Evolutionary conservation across 2,797 vertebrate species (phyloP).

Genomic region (Neopelma chrysocephalum): DNA sequence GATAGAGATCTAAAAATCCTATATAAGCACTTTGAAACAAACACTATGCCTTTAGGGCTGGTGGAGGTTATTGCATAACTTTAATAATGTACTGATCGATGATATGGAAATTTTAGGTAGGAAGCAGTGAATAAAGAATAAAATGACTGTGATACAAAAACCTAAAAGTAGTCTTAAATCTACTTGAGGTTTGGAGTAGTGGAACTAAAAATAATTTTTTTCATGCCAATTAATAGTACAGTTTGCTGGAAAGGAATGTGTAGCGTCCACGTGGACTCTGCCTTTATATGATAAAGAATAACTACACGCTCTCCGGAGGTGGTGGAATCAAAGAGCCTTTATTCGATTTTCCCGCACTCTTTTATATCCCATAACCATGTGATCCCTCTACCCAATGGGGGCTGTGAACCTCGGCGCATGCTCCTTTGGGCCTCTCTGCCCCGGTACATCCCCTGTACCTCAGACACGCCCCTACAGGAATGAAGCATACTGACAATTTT

Average conservation of each 20-base stretch:
- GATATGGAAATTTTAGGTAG: neutral
- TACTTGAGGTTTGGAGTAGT: neutral
- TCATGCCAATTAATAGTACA: neutral
- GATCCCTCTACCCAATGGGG: no score
- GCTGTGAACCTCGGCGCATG: no score
- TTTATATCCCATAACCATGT: no score
- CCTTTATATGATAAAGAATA: no score
- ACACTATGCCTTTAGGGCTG: neutral
- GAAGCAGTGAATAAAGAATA: neutral
- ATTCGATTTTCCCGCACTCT: no score
- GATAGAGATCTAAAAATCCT: neutral
- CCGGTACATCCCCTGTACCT: no score
- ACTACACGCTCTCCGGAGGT: no score
- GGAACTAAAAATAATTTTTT: neutral
- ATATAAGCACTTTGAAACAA: neutral
- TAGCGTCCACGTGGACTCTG: no score
- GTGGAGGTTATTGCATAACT: neutral
- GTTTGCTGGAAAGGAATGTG: neutral
- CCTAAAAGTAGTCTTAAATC: neutral
- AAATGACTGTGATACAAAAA: neutral
- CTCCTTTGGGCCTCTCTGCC: no score
- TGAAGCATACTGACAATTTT: neutral
- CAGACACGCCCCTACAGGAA: no score
- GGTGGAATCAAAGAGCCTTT: no score
- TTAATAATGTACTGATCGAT: neutral